phyloP scores from a whole-genome alignment of 2,797 vertebrate genomes.

The Diceros bicornis region DNA sequence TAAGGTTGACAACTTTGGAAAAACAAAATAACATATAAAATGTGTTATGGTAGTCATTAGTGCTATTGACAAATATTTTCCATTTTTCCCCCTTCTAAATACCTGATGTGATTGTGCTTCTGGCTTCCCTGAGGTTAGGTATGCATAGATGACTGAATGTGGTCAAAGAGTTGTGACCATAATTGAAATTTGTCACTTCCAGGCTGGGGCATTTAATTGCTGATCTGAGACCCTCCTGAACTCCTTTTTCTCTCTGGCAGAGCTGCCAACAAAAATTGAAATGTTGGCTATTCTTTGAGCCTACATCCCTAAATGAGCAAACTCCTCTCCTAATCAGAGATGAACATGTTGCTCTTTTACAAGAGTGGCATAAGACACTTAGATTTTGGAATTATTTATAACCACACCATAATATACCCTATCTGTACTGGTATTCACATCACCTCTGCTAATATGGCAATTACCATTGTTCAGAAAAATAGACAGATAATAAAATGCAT shows the following conservation, averaged over 20 bases:
- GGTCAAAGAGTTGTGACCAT: background rate
- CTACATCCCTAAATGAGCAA: background rate
- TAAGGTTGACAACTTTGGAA: background rate
- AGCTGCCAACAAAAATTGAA: background rate
- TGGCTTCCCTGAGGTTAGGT: background rate
- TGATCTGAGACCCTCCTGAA: background rate
- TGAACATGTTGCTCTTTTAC: background rate
- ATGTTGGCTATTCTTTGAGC: background rate
- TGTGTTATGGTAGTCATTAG: background rate
- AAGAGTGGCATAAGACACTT: background rate
- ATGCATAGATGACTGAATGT: background rate
- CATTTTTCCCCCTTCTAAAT: background rate
- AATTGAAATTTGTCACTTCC: background rate
- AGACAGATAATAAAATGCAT: background rate
- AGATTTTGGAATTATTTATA: background rate
- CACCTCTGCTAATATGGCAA: background rate
- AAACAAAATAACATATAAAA: background rate
- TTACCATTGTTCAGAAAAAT: background rate
- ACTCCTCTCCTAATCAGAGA: background rate
- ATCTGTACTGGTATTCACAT: background rate
- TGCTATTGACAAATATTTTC: background rate
- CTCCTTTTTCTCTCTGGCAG: background rate
- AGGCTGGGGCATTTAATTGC: background rate
- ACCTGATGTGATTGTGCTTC: background rate
- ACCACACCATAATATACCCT: background rate